These are phyloP conservation scores for Drosophila sechellia DNA, from an alignment of 1,140 invertebrate genomes.

Conservation along the genomic window DNA sequence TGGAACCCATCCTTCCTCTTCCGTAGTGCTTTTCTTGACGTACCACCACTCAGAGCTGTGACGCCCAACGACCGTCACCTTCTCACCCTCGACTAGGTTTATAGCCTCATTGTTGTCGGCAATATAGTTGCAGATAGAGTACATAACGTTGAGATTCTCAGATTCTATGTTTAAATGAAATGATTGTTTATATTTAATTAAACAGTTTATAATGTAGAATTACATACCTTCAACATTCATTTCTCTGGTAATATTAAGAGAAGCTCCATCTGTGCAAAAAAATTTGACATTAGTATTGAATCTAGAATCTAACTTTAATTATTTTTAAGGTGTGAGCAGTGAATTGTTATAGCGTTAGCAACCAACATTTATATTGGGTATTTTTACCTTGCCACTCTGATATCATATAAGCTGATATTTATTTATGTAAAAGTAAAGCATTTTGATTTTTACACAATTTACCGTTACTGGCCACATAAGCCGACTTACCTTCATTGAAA, in stretches of 20 bases:
- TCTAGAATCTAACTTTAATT: neutral
- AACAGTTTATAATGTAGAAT: neutral
- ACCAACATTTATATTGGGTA: slow-evolving; percentile 62
- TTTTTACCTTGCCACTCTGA: slow-evolving; percentile 80
- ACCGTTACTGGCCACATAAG: neutral
- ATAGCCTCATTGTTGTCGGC: slow-evolving; percentile 95
- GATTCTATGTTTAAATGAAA: slow-evolving; percentile 84
- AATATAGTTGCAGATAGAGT: slow-evolving; percentile 93
- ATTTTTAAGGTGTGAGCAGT: slow-evolving; percentile 37
- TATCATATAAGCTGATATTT: slow-evolving; percentile 81
- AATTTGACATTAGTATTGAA: neutral
- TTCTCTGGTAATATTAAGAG: slow-evolving; percentile 79
- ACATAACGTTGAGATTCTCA: slow-evolving; percentile 91
- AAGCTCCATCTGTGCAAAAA: slow-evolving; percentile 69
- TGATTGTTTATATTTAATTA: neutral
- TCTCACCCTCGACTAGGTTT: slow-evolving; percentile 95
- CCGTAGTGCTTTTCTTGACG: slow-evolving; percentile 94
- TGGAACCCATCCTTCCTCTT: slow-evolving; percentile 97
- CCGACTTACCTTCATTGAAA: slow-evolving; percentile 86
- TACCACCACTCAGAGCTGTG: slow-evolving; percentile 96
- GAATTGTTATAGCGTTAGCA: slow-evolving; percentile 64
- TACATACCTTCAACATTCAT: slow-evolving; percentile 75
- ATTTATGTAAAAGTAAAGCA: slow-evolving; percentile 48
- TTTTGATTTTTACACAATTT: slow-evolving; percentile 26
- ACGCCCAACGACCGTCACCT: slow-evolving; percentile 92